These are phyloP conservation scores for Linepithema humile DNA, from an alignment of 1,140 invertebrate genomes.

Conservation along the genomic window DNA sequence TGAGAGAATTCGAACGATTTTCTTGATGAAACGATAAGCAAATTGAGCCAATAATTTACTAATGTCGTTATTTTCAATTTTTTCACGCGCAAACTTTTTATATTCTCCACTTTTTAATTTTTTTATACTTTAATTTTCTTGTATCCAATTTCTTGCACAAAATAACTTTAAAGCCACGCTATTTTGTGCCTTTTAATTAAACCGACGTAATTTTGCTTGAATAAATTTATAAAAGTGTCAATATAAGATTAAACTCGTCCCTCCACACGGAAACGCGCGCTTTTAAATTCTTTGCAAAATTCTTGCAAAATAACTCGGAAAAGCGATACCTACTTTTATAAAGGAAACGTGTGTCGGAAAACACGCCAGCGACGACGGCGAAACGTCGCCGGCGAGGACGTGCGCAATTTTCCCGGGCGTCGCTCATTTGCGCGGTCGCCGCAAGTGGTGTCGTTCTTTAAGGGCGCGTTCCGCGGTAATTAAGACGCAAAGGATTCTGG, in stretches of 20 bases:
- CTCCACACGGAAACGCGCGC: neutral
- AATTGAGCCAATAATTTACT: neutral
- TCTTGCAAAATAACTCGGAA: neutral
- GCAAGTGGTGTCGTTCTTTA: constrained; percentile 70
- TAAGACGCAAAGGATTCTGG: constrained; percentile 65
- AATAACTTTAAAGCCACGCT: neutral
- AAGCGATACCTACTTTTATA: neutral
- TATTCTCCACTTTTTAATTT: neutral
- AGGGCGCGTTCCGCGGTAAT: constrained; percentile 60
- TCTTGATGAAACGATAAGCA: neutral
- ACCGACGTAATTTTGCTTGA: no score
- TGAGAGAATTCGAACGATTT: neutral
- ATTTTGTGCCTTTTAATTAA: neutral
- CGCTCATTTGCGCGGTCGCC: constrained; percentile 41
- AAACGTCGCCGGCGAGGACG: neutral
- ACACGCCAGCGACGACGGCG: neutral
- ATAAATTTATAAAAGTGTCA: no score
- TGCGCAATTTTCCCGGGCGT: constrained; percentile 11
- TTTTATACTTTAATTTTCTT: neutral
- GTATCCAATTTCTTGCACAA: neutral
- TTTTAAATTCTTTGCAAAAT: neutral
- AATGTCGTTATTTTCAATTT: neutral
- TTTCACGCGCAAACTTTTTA: neutral
- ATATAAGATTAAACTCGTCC: neutral
- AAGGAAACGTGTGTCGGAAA: neutral